phyloP scores from a whole-genome alignment of 2,113 vertebrate species.

The Microtus richardsoni region DNA sequence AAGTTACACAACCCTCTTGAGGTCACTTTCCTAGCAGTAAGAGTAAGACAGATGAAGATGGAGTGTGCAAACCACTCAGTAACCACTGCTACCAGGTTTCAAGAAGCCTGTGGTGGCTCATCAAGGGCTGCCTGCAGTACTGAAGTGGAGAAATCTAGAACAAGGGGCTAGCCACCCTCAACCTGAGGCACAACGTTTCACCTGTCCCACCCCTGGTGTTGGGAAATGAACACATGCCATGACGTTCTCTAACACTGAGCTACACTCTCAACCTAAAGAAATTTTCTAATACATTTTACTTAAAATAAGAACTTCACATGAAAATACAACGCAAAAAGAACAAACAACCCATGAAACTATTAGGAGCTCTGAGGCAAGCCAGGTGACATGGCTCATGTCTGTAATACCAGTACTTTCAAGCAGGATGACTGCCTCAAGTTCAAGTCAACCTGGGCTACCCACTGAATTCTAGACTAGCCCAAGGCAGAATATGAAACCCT shows the following conservation, averaged over 20 bases:
- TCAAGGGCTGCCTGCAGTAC: rapidly evolving
- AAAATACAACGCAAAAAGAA: slow-evolving; percentile 25
- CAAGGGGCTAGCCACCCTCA: not conserved
- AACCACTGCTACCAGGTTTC: not conserved
- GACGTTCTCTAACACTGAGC: not conserved
- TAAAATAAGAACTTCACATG: slow-evolving; percentile 23
- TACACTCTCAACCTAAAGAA: not conserved
- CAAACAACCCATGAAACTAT: not conserved
- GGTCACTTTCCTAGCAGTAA: not conserved
- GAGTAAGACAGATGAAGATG: not conserved
- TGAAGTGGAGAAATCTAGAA: not conserved
- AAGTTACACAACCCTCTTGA: not conserved
- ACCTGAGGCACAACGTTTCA: not conserved
- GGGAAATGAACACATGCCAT: not conserved
- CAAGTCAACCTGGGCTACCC: not conserved
- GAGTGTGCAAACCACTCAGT: not conserved
- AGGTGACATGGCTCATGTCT: not conserved
- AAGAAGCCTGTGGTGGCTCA: not conserved
- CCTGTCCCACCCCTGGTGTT: too few species aligned
- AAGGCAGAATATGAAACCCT: not conserved
- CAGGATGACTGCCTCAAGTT: not conserved
- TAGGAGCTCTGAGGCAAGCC: not conserved
- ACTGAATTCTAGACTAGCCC: not conserved
- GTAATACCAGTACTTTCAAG: not conserved
- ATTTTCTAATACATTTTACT: not conserved